These are phyloP conservation scores for Microctonus hyperodae DNA, from an alignment of 2,888 invertebrate genomes.

Conservation along the genomic window DNA sequence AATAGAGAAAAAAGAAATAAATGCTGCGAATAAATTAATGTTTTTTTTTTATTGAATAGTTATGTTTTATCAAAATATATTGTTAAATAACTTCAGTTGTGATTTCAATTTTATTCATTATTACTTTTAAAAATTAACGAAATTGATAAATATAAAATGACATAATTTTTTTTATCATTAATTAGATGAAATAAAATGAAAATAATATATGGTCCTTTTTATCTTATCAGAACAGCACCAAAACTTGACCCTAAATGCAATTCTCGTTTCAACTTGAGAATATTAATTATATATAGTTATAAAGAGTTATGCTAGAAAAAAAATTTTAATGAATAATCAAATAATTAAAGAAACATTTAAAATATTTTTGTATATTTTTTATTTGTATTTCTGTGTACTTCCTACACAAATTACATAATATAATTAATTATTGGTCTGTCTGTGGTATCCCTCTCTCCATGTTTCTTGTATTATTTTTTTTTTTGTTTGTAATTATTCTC, in stretches of 20 bases:
- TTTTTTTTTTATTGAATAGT: too few relatives aligned
- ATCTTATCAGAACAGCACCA: not conserved
- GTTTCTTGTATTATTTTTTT: not conserved
- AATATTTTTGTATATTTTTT: conserved; percentile 45
- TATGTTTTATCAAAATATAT: too few relatives aligned
- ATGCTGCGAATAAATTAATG: too few relatives aligned
- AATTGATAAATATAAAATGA: not conserved
- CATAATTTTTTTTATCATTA: not conserved
- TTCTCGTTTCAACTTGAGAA: not conserved
- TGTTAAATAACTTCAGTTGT: too few relatives aligned
- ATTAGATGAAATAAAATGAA: not conserved
- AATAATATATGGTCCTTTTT: not conserved
- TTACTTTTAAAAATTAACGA: not conserved
- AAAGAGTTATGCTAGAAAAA: too few relatives aligned
- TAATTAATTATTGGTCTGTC: conserved; percentile 56
- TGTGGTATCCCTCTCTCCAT: conserved; percentile 32
- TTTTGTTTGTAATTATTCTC: conserved; percentile 25
- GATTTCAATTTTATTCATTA: too few relatives aligned
- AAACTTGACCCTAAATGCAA: not conserved
- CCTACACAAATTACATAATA: conserved; percentile 53
- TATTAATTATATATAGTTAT: not conserved
- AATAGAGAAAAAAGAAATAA: too few relatives aligned
- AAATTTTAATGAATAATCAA: not conserved
- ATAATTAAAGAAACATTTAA: not conserved
- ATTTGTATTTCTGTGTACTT: conserved; percentile 49